phyloP scores from a whole-genome alignment of 2,888 invertebrate genomes.

The Teinopalpus imperialis region DNA sequence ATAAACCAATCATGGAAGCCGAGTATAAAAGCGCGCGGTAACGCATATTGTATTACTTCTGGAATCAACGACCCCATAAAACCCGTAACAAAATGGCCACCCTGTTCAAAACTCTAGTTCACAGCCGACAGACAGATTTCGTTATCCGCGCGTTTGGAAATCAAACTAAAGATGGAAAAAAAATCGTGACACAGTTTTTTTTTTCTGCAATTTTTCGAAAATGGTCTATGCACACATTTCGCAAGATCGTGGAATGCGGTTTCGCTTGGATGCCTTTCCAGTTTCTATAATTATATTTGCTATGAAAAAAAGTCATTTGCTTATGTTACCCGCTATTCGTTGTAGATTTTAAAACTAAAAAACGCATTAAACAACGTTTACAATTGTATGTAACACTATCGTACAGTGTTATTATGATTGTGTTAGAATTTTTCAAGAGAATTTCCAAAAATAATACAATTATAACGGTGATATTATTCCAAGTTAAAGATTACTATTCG shows the following conservation, averaged over 20 bases:
- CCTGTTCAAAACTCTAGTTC: conserved; percentile 16
- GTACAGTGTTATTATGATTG: too few relatives aligned
- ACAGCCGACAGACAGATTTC: conserved; percentile 19
- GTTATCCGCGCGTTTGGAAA: conserved; percentile 23
- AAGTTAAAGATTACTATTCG: too few relatives aligned
- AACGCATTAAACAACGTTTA: too few relatives aligned
- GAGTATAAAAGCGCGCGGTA: too few relatives aligned
- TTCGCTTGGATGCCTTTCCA: conserved; percentile 15
- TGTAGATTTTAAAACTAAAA: background rate
- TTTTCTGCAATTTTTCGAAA: conserved; percentile 24
- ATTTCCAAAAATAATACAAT: too few relatives aligned
- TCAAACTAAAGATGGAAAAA: conserved; percentile 18
- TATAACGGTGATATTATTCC: too few relatives aligned
- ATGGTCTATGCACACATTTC: conserved; percentile 24
- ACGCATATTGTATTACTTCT: too few relatives aligned
- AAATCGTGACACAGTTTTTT: conserved; percentile 21
- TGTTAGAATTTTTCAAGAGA: too few relatives aligned
- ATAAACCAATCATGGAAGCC: too few relatives aligned
- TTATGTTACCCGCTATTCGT: background rate
- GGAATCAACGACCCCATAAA: conserved; percentile 3
- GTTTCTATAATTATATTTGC: conserved; percentile 18
- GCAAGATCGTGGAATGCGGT: conserved; percentile 17
- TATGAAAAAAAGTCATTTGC: conserved; percentile 6
- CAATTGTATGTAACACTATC: too few relatives aligned
- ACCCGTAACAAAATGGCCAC: conserved; percentile 9